A percentile compares a stretch with the other conserved stretches of the same genome.
These are phyloP conservation scores for Lamellibrachia columna DNA, from an alignment of 2,888 invertebrate species.

Conservation along the genomic window DNA sequence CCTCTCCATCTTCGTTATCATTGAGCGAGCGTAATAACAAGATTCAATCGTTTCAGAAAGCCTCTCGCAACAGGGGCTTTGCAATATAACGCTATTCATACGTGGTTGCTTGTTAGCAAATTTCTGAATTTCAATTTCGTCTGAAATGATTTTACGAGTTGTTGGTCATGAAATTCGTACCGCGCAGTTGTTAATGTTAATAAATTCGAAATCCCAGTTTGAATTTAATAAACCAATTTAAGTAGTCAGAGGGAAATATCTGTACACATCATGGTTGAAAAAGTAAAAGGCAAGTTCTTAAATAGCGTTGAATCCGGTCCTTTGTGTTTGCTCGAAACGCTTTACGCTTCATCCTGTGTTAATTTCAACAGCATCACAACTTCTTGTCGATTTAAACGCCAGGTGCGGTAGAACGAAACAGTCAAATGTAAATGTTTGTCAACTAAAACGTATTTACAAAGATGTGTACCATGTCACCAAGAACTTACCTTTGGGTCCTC, in stretches of 20 bases:
- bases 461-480: background rate
- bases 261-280: no score
- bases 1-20: background rate
- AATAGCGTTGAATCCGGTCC: no score
- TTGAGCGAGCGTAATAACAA: background rate
- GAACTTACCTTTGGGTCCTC: background rate
- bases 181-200: no score
- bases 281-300: no score
- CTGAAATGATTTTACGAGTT: background rate
- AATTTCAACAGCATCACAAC: no score
- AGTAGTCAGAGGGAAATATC: background rate
- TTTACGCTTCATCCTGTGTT: no score
- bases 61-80: background rate
- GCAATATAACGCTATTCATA: background rate
- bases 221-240: background rate
- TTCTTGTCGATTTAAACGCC: no score
- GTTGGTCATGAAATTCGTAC: background rate
- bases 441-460: no score
- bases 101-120: background rate
- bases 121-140: background rate
- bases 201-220: no score
- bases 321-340: no score
- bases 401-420: no score
- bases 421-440: no score
- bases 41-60: background rate